Conservation (phyloP, 2,888 invertebrate species). For the Venustoraphidia nigricollis region DNA sequence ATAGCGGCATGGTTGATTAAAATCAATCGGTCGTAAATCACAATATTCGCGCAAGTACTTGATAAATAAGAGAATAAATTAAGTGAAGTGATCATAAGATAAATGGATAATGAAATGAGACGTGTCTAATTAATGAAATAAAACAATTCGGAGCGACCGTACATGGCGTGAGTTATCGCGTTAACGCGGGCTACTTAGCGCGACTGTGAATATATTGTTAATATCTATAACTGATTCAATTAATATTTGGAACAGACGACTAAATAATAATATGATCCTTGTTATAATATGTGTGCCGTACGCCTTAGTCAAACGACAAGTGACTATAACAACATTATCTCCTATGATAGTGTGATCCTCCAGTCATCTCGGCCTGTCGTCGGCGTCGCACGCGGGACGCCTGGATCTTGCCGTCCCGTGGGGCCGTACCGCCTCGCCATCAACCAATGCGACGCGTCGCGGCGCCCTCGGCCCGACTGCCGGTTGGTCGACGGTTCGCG, state of each 20-base stretch:
- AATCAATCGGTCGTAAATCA: too few relatives aligned
- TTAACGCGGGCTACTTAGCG: slow-evolving; percentile 6
- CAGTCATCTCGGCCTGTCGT: slow-evolving; percentile 19
- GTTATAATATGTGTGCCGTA: slow-evolving; percentile 20
- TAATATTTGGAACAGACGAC: slow-evolving; percentile 26
- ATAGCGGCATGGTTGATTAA: too few relatives aligned
- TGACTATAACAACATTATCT: slow-evolving; percentile 34
- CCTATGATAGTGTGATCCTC: slow-evolving; percentile 29
- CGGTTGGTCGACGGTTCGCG: slow-evolving; percentile 25
- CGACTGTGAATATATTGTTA: slow-evolving; percentile 31
- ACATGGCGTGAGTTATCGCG: too few relatives aligned
- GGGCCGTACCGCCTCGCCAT: slow-evolving; percentile 6
- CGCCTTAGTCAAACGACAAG: slow-evolving; percentile 32
- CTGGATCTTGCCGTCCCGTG: slow-evolving; percentile 25
- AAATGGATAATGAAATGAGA: too few relatives aligned
- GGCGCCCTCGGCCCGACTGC: slow-evolving; percentile 7
- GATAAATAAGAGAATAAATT: too few relatives aligned
- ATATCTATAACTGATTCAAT: slow-evolving; percentile 33
- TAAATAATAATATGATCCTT: slow-evolving; percentile 1
- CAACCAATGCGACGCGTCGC: slow-evolving; percentile 10
- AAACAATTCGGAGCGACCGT: too few relatives aligned
- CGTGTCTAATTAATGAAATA: too few relatives aligned
- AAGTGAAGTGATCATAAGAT: too few relatives aligned
- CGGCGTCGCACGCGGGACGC: slow-evolving; percentile 28
- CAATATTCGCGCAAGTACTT: too few relatives aligned